A percentile compares a stretch with the other conserved stretches of the same genome.
phyloP scores from a whole-genome alignment of 2,888 invertebrate genomes.

The Catocala nupta region DNA sequence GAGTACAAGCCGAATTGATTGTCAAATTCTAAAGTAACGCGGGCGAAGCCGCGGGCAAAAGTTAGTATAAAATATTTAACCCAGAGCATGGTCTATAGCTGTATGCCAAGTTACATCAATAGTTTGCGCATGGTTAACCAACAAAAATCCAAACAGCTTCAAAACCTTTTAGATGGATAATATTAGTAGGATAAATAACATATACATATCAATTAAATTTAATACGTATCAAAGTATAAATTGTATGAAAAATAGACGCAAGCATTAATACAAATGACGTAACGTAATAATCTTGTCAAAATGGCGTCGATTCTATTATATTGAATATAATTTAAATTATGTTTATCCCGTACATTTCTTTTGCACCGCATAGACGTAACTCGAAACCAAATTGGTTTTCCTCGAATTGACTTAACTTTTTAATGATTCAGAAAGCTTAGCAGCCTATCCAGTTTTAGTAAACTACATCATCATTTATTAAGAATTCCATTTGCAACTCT shows the following conservation, averaged over 20 bases:
- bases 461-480: conserved; percentile 4
- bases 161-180: neutral
- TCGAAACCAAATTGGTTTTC: conserved; percentile 18
- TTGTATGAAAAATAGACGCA: neutral
- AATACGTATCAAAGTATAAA: neutral
- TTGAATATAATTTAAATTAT: conserved; percentile 17
- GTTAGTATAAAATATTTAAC: no score
- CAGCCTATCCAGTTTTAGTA: conserved; percentile 10
- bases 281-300: conserved; percentile 9
- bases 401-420: conserved; percentile 17
- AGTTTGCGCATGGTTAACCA: no score
- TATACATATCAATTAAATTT: neutral
- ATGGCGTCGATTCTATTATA: conserved; percentile 13
- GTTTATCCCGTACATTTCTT: conserved; percentile 5
- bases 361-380: conserved; percentile 3
- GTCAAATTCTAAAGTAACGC: no score
- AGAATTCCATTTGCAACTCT: neutral
- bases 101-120: no score
- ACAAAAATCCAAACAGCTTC: no score
- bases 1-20: no score
- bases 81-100: no score
- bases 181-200: neutral
- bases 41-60: no score
- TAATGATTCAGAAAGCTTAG: conserved; percentile 14
- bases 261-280: neutral